Conservation (phyloP, 1,140 invertebrate genomes). For the Eriosoma lanigerum region DNA sequence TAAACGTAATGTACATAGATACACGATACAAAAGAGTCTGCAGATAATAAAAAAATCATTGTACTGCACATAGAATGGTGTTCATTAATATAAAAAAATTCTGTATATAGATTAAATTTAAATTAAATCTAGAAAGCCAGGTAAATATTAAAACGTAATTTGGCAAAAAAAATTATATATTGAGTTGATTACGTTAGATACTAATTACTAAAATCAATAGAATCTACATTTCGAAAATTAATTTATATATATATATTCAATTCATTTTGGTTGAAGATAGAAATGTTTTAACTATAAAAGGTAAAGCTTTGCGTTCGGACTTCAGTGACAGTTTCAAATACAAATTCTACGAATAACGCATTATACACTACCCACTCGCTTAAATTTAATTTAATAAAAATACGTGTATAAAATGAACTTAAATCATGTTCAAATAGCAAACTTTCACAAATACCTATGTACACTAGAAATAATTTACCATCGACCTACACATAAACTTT, state of each 20-base stretch:
- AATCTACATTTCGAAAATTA: not conserved
- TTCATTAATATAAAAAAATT: too few relatives aligned
- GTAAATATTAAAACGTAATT: constrained; percentile 2
- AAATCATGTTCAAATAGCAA: not conserved
- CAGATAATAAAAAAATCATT: too few relatives aligned
- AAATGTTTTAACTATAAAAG: constrained; percentile 7
- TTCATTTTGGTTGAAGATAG: not conserved
- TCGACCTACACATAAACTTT: too few relatives aligned
- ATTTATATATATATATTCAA: not conserved
- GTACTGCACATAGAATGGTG: too few relatives aligned
- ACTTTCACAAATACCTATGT: not conserved
- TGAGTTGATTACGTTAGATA: not conserved
- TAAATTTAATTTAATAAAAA: too few relatives aligned
- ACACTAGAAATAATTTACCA: too few relatives aligned
- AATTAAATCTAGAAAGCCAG: too few relatives aligned
- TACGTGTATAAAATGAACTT: too few relatives aligned
- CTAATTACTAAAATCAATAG: constrained; percentile 26
- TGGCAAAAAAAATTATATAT: not conserved
- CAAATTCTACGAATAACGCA: not conserved
- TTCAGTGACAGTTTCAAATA: not conserved
- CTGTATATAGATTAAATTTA: too few relatives aligned
- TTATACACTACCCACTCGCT: too few relatives aligned
- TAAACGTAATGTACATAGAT: too few relatives aligned
- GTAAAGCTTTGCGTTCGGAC: not conserved
- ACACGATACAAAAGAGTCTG: too few relatives aligned